A percentile compares a stretch with the other conserved stretches of the same genome.
Conservation (phyloP, 2,113 vertebrate genomes). For the Muntiacus muntjak region DNA sequence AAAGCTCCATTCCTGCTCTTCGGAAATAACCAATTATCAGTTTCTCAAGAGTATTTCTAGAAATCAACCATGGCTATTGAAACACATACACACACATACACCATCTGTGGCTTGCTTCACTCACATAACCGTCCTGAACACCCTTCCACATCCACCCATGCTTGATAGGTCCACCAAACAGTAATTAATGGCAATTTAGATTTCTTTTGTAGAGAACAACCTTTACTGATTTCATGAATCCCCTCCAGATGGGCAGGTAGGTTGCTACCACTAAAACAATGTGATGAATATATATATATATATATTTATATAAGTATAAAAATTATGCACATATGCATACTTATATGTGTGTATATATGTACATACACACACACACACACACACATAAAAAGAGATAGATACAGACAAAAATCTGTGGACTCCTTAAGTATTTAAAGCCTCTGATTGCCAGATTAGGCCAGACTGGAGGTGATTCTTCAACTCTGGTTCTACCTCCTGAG, state of each 20-base stretch:
- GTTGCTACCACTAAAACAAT: not conserved
- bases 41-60: not conserved
- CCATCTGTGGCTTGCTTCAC: not conserved
- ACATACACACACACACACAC: not conserved
- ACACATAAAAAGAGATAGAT: not conserved
- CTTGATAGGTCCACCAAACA: not conserved
- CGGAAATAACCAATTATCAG: not conserved
- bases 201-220: not conserved
- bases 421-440: not conserved
- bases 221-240: not conserved
- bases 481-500: not conserved
- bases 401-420: not conserved
- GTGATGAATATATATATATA: not conserved
- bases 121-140: not conserved
- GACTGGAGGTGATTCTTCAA: not conserved
- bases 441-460: not conserved
- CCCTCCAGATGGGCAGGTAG: not conserved
- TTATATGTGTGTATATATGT: not conserved
- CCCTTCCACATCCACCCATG: not conserved
- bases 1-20: not conserved
- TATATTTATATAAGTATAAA: not conserved
- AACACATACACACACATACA: not conserved
- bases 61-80: not conserved
- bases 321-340: not conserved
- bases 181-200: not conserved